Conservation (phyloP, 2,888 invertebrate species). For the Netelia virgata region DNA sequence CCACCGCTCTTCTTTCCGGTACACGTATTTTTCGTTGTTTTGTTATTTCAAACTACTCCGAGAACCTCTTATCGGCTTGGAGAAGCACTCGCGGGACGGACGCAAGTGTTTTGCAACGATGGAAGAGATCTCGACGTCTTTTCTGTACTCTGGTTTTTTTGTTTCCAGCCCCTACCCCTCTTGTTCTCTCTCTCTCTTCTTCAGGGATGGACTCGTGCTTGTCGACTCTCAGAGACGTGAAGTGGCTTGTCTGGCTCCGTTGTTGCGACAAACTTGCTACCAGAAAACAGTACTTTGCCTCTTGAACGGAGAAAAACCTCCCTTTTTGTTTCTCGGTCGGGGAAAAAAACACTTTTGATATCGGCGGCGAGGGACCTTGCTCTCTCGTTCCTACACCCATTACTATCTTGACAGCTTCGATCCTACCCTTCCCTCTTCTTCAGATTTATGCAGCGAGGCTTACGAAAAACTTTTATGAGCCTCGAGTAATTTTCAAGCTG, state of each 20-base stretch:
- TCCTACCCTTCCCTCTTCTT: not conserved
- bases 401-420: constrained; percentile 13
- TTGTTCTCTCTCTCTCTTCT: not conserved
- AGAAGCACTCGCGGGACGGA: constrained; percentile 21
- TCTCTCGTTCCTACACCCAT: not conserved
- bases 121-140: constrained; percentile 19
- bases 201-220: constrained; percentile 8
- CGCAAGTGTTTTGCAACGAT: constrained; percentile 33
- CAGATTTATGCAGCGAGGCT: constrained; percentile 6
- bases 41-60: constrained; percentile 20
- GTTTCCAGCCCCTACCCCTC: not conserved
- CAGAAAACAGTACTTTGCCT: not conserved
- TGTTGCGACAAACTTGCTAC: constrained; percentile 32
- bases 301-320: constrained; percentile 13
- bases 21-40: not conserved
- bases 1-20: not conserved
- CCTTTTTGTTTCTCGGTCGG: not conserved
- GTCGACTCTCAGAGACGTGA: constrained; percentile 10
- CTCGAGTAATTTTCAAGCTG: constrained; percentile 27
- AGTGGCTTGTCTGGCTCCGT: constrained; percentile 1
- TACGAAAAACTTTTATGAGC: constrained; percentile 21
- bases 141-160: not conserved
- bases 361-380: not conserved
- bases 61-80: constrained; percentile 36
- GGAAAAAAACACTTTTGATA: too few species aligned